Evolutionary conservation across 2,888 invertebrate species (phyloP), one percentile per base, ranked within the genome.

Genomic region (Acrobasis consociella): DNA sequence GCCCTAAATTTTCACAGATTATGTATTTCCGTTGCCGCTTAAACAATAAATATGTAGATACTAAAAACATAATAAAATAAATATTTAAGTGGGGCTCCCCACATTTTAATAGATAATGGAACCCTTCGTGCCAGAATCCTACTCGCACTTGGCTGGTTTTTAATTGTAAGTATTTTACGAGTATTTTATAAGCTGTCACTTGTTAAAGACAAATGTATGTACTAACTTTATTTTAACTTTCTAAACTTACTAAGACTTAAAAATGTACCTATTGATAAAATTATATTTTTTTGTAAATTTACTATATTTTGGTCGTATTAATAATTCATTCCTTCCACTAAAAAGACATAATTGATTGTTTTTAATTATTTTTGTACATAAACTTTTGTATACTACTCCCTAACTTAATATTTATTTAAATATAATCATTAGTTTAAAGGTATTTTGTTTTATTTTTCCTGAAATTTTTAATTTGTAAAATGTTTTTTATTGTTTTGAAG

Each of bases 291-390:
- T 63, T 64, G 46, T 61, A 64, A 65, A 62, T 52, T 66, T 62
- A 60, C 62, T 62, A 63, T 61, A 64, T 62, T 63, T 49, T 64
- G 39, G 51, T 53, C 52, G 49, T 65, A 70, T 67, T 81, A 77
- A 78, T 75, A 78, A 78, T 82, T 87, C 85, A 87, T 87, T 88
- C 88, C 87, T 87, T 81, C 77, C 67, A 83, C 83, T 86, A 86
- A 88, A 46, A 88, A 88, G 87, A 87, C 86, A 86, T 72, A 78
- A 68, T 69, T 73, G 67, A 73, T 72, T 70, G 72, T 71, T 76
- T 75, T 67, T 67, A 65, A 71, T 75, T 77, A 77, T 80, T 80
- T 78, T 77, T 77, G 65, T 77, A 72, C 68, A 64, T 72, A 71
- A 63, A 67, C 62, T 66, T 67, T 66, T 64, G 46, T 46, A 59